Base-by-base conservation (phyloP, 64 coral and sea anemone species). In the Orbicella faveolata region DNA sequence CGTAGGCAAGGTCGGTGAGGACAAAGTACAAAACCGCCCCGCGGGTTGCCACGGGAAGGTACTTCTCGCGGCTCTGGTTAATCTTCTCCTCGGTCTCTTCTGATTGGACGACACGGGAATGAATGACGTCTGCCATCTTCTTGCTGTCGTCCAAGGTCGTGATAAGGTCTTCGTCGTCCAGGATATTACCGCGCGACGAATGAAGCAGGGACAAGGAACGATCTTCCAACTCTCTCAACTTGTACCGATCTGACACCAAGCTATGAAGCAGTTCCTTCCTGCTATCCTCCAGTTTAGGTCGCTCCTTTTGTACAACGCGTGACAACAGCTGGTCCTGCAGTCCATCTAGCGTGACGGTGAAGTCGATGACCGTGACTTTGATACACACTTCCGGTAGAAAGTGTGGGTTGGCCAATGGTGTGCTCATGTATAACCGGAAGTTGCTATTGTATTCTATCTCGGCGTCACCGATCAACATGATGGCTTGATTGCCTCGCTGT, bases 251-350 rank as follows among this genome's bases (percentile, higher is more conserved):
- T 20, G 90, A 94, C 21, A 97, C 95, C 48, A 98, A 63, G 19
- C 92, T 84, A 25, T 88, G 83, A 16, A 97, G 63, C 18, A 94
- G 84, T 10, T 94, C 88, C 36, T 79, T 93, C 16, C 95, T 84
- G 25, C 87, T 93, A 4, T 84, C 91, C 83, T 99, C 97, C 14
- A 99, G 67, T 53, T 99, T 81, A 17, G 94, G 88, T 67, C 85
- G 91, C 81, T 99, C 97, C 34, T 93, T 84, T 20, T 88, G 86
- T 1, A 99, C 97, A 2, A 94, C 92, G 65, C 91, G 94, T 91
- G 97, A 99, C 91, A 99, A 54, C 59, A 99, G 63, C 89, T 99
- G 97, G 83, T 99, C 97, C 78, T 99, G 94, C 74, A 99, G 89
- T 63, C 97, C 96, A 75, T 99, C 97, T 44, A 96, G 68, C 88